Evolutionary conservation across 1,140 invertebrate species (phyloP).

Genomic region (Drosophila pseudoananassae): DNA sequence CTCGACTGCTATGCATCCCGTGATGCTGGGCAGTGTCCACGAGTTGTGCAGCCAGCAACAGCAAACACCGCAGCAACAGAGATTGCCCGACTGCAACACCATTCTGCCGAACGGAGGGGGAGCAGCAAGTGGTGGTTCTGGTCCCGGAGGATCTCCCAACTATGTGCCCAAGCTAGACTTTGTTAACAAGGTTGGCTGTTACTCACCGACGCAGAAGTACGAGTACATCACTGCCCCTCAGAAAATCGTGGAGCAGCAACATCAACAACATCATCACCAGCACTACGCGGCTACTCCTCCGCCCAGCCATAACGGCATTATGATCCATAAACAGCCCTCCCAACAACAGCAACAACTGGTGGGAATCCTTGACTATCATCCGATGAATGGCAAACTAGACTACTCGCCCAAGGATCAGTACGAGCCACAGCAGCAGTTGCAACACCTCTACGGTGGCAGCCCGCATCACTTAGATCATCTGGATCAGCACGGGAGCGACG

Average conservation of each 20-base stretch:
- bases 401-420: slow-evolving; percentile 79
- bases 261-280: slow-evolving; percentile 53
- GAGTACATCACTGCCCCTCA: slow-evolving; percentile 76
- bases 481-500: slow-evolving; percentile 53
- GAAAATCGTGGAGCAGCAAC: slow-evolving; percentile 69
- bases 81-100: slow-evolving; percentile 81
- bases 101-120: slow-evolving; percentile 70
- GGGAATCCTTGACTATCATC: slow-evolving; percentile 72
- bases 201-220: slow-evolving; percentile 81
- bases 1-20: slow-evolving; percentile 83
- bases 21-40: slow-evolving; percentile 87
- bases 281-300: slow-evolving; percentile 70
- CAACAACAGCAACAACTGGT: slow-evolving; percentile 72
- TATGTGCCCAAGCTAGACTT: slow-evolving; percentile 77
- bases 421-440: slow-evolving; percentile 66
- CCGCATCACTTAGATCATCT: slow-evolving; percentile 60
- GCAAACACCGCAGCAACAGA: slow-evolving; percentile 57
- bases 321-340: slow-evolving; percentile 63
- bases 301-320: slow-evolving; percentile 66
- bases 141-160: slow-evolving; percentile 68
- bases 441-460: slow-evolving; percentile 71
- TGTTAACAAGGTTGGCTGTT: slow-evolving; percentile 79
- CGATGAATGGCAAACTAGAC: slow-evolving; percentile 73
- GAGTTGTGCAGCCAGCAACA: slow-evolving; percentile 69
- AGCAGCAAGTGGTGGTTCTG: slow-evolving; percentile 24